Evolutionary conservation across 2,888 invertebrate genomes (phyloP), one percentile per base, ranked within the genome.

Genomic region (Lysandra bellargus): DNA sequence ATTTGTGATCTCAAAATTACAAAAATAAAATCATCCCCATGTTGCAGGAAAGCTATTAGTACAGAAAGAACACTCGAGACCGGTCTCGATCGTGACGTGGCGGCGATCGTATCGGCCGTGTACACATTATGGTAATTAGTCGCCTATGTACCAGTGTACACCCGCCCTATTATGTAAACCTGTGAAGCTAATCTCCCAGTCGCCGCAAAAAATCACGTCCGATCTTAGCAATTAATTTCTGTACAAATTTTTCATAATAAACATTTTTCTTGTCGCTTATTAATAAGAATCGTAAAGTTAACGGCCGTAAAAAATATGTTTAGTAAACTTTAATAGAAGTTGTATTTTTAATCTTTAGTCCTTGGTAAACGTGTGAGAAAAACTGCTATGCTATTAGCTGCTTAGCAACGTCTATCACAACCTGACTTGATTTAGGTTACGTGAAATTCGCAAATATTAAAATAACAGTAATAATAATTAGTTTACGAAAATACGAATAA

Each of bases 51-150:
- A 76, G 57, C 76, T 76, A 76, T 76, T 76, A 76, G 57, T 57
- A 49, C 57, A 76, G 57, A 76, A 57, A 57, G 53, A 76, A 76
- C 75, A 75, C 49, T 17, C 30, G 23, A 14, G 76, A 76, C 76
- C 53, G 49, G 76, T 53, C 49, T 44, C 5, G 6, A 17, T 57
- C 76, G 76, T 57, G 76, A 76, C 76, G 76, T 76, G 33, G 53
- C 33, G 17, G 33, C 49, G 76, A 76, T 76, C 33, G 23, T 76
- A 76, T 76, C 76, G 30, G 53, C 30, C 76, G 30, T 76, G 76
- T 76, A 76, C 76, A 76, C 76, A 76, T 76, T 76, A 76, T 76
- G 76, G 76, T 76, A 76, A 76, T 76, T 76, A 76, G 76, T 76
- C 57, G 76, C 76, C 30, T 76, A 53, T 76, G 76, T 76, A 76